Conservation (phyloP, 2,888 invertebrate species). For the Fabriciana adippe region DNA sequence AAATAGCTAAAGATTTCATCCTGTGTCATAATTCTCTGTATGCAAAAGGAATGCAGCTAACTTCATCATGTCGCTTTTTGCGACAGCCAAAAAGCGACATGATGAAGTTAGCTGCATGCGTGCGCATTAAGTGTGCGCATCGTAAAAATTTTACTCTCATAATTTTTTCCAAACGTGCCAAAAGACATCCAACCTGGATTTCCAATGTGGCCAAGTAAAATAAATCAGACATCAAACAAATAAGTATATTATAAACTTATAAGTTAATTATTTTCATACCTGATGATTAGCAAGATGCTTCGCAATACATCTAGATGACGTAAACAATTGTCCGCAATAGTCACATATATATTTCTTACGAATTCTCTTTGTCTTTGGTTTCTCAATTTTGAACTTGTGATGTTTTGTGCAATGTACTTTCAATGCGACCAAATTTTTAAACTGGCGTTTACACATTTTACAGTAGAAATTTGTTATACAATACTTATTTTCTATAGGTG, state of each 20-base stretch:
- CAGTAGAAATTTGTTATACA: constrained; percentile 55
- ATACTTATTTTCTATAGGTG: constrained; percentile 45
- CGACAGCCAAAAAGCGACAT: too few relatives aligned
- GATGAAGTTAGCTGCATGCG: too few relatives aligned
- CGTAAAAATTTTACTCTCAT: too few relatives aligned
- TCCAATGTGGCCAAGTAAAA: neutral
- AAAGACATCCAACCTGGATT: too few relatives aligned
- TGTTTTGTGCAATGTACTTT: constrained; percentile 52
- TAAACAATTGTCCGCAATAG: constrained; percentile 51
- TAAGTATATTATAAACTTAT: too few relatives aligned
- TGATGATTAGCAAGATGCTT: constrained; percentile 54
- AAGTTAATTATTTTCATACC: constrained; percentile 42
- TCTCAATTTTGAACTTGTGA: constrained; percentile 51
- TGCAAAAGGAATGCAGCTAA: too few relatives aligned
- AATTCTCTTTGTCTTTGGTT: constrained; percentile 23
- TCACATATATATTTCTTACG: constrained; percentile 47
- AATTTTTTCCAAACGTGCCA: too few relatives aligned
- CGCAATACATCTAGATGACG: constrained; percentile 39
- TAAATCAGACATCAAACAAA: neutral
- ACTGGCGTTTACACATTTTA: constrained; percentile 57
- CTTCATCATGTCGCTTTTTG: too few relatives aligned
- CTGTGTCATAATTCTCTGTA: too few relatives aligned
- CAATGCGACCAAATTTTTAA: constrained; percentile 45
- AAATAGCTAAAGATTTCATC: too few relatives aligned
- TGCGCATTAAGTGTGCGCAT: too few relatives aligned